phyloP scores from a whole-genome alignment of 1,140 invertebrate species.

The Drosophila lacertosa region DNA sequence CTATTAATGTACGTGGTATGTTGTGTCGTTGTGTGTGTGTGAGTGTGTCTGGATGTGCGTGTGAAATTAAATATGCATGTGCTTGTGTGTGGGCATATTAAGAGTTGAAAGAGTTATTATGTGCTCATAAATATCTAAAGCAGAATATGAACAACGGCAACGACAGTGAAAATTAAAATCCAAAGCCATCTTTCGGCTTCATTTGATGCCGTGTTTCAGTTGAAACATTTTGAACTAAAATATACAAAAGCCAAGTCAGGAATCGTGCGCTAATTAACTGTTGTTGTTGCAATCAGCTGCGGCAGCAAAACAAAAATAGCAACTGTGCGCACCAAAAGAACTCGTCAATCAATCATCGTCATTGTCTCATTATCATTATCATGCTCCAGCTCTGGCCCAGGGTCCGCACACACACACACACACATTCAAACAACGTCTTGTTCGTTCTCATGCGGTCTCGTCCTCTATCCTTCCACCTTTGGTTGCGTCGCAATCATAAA shows the following conservation, averaged over 20 bases:
- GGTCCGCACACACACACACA: not conserved
- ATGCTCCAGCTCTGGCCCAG: slow-evolving; percentile 4
- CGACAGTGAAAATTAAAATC: slow-evolving; percentile 1
- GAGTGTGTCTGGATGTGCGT: slow-evolving; percentile 12
- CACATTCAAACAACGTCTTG: too few species aligned
- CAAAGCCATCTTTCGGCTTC: not conserved
- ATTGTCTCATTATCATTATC: slow-evolving; percentile 69
- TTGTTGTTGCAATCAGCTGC: slow-evolving; percentile 29
- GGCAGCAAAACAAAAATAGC: slow-evolving; percentile 15
- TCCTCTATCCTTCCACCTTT: slow-evolving; percentile 2
- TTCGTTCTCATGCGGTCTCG: too few species aligned
- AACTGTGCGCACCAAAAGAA: slow-evolving; percentile 47
- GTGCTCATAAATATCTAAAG: slow-evolving; percentile 58
- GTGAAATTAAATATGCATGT: slow-evolving; percentile 39
- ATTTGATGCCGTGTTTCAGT: slow-evolving; percentile 9
- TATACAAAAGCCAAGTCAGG: slow-evolving; percentile 37
- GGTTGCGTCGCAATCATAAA: slow-evolving; percentile 54
- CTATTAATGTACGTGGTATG: slow-evolving; percentile 33
- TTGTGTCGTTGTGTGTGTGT: too few species aligned
- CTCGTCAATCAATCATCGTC: slow-evolving; percentile 74
- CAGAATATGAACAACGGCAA: slow-evolving; percentile 2
- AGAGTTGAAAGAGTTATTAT: slow-evolving; percentile 67
- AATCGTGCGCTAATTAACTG: slow-evolving; percentile 38
- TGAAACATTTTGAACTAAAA: slow-evolving; percentile 19
- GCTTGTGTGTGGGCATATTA: slow-evolving; percentile 15